Percentiles rank a stretch among this genome's conserved stretches.
Evolutionary conservation across 2,797 vertebrate genomes (phyloP).

Genomic region (Falco naumanni): DNA sequence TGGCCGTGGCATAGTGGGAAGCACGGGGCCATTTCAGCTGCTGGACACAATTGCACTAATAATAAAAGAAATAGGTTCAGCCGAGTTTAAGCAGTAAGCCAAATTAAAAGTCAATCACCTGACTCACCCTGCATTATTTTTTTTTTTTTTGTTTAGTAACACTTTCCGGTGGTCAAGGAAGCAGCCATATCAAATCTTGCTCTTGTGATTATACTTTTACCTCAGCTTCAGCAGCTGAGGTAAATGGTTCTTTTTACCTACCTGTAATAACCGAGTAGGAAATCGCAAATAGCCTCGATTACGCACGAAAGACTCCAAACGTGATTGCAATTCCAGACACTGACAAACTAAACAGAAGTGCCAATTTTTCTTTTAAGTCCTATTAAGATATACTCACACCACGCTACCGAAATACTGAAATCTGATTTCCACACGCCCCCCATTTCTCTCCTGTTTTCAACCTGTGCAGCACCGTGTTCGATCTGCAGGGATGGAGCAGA

Average conservation of each 20-base stretch:
- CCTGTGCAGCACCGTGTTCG: rapidly evolving
- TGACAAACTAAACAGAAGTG: neutral
- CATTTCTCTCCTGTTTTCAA: neutral
- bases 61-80: neutral
- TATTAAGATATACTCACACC: neutral
- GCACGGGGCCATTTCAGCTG: neutral
- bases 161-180: neutral
- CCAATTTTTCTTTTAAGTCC: neutral
- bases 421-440: neutral
- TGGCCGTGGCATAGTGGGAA: neutral
- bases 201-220: neutral
- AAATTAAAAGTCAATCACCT: neutral
- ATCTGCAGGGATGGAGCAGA: rapidly evolving
- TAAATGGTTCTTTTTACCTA: neutral
- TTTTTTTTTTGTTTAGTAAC: neutral
- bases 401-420: neutral
- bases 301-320: neutral
- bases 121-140: neutral
- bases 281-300: neutral
- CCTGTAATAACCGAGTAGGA: neutral
- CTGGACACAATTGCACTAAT: neutral
- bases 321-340: neutral
- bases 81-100: neutral
- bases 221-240: neutral
- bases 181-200: neutral